Base-by-base conservation (phyloP, 2,113 vertebrate species). In the Callipepla californica region DNA sequence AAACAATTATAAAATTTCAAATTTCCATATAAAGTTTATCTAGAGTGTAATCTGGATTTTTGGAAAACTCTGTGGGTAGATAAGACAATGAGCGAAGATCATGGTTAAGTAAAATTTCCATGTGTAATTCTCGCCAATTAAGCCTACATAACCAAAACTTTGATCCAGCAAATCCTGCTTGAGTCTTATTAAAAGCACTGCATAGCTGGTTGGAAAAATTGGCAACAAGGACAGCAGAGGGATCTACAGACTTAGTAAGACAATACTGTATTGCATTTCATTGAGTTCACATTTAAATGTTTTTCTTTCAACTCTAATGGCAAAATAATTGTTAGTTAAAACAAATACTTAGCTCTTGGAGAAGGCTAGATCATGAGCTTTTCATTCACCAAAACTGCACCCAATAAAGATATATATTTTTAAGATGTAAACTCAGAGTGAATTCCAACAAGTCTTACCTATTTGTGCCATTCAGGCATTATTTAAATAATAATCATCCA, bases 221-320 rank as follows among this genome's bases (percentile, higher is more conserved):
- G 73, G 68, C 57, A 40, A 59, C 65, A 55, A 45, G 57, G 72
- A 19, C 75, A 91, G 44, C 38, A 89, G 78, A 90, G 72, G 79
- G 81, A 95, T 94, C 89, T 93, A 86, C 85, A 69, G 95, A 91
- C 94, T 95, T 96, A 91, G 82, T 77, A 89, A 85, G 51, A 93
- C 68, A 93, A 90, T 80, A 45, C 72, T 42, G 42, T 48, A 57
- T 75, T 93, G 44, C 51, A 63, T 93, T 95, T 88, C 73, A 86
- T 4, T 78, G 73, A 80, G n/a, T 95, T 94, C 75, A 61, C 61
- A 58, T 92, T 91, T 77, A 61, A 95, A 95, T 91, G 82, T 87
- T 96, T 90, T 92, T n/a, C 48, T 93, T 92, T 95, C 85, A 93
- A 53, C 30, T 70, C 30, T 83, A 90, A 85, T 74, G 79, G 36